Evolutionary conservation across 2,113 vertebrate genomes (phyloP), one percentile per base, ranked within the genome.

Genomic region (Climacteris rufus): DNA sequence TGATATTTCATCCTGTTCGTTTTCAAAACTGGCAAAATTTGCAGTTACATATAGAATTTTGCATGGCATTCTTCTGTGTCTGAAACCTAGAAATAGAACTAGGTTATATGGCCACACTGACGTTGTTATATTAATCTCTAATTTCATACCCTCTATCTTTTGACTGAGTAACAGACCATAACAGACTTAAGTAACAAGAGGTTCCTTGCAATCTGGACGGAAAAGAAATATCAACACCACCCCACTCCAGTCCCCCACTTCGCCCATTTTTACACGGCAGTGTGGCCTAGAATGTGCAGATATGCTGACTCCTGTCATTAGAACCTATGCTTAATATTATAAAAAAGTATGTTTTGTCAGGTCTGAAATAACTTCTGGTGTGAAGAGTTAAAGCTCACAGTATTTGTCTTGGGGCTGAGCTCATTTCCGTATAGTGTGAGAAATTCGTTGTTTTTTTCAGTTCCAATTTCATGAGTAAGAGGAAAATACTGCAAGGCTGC

Each of bases 351-450:
- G 40, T 91, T 90, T 84, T 91, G 42, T 91, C 37, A 85, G 72
- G 77, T 69, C 81, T 89, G 72, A 93, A 68, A 68, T 93, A 91
- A 74, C 65, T 93, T 87, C 80, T 95, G 91, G 64, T 79, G 37
- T 77, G 64, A 82, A 45, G 15, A 56, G 90, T 68, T 87, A 89
- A 85, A 85, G 59, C 70, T 88, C 74, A 52, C n/a, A 31, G 23
- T 94, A 63, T 92, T 83, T 96, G 56, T 84, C 74, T 95, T 89
- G 66, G 56, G 72, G 65, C 64, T 95, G 80, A 97, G 63, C 63
- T 97, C 88, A 96, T 96, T 97, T 97, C 85, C 6, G 27, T 91
- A n/a, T 77, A 52, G 80, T 95, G 71, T 91, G 87, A 97, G 93
- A 96, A 93, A 93, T 86, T 82, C 31, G 44, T 83, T 90, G 47